Conservation (phyloP, 2,113 vertebrate genomes). For the Tetrao urogallus region DNA sequence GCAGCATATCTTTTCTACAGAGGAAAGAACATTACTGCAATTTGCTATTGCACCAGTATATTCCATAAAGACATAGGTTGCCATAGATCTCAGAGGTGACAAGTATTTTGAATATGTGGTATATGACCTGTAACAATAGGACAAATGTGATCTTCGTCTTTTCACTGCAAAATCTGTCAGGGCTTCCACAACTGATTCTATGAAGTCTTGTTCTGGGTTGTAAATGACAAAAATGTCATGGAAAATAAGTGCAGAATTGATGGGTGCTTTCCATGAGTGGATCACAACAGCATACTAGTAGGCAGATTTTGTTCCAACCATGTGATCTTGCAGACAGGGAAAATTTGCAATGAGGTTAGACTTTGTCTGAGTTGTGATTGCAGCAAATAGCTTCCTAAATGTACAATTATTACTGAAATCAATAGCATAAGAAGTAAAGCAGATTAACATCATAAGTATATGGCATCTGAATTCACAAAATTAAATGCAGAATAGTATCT, state of each 20-base stretch:
- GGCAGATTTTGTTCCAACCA: neutral
- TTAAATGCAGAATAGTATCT: neutral
- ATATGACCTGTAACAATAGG: neutral
- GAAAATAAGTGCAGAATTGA: neutral
- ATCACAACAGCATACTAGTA: neutral
- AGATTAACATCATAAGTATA: neutral
- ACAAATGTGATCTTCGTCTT: neutral
- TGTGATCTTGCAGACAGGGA: neutral
- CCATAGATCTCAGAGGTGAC: constrained; percentile 33
- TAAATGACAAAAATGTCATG: neutral
- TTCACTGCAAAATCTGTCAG: neutral
- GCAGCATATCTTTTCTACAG: constrained; percentile 43
- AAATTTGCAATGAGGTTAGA: neutral
- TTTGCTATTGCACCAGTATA: constrained; percentile 57
- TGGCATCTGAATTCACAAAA: neutral
- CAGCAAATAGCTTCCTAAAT: neutral
- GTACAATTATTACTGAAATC: neutral
- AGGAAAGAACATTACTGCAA: constrained; percentile 65
- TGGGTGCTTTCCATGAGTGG: neutral
- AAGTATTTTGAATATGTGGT: constrained; percentile 37
- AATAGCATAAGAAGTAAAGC: neutral
- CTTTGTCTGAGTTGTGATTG: neutral
- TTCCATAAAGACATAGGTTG: constrained; percentile 23
- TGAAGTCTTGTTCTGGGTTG: neutral
- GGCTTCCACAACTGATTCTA: neutral